Conservation (phyloP, 2,113 vertebrate genomes). For the Caranx melampygus region DNA sequence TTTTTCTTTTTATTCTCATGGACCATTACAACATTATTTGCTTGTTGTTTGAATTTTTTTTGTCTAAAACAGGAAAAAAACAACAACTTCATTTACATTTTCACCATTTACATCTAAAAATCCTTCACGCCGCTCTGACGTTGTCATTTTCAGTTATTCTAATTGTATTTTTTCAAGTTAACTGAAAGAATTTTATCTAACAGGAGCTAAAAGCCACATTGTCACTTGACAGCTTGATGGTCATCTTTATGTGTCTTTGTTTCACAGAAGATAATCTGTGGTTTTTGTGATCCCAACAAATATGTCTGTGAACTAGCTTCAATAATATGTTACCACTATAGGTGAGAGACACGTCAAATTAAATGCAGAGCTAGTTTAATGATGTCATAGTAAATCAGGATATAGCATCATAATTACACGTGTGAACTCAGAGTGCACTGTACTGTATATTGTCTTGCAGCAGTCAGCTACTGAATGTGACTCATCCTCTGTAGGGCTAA, state of each 20-base stretch:
- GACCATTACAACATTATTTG: neutral
- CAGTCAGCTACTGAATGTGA: slow-evolving; percentile 4
- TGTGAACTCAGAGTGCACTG: neutral
- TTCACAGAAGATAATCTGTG: neutral
- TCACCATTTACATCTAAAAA: neutral
- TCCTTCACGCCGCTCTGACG: neutral
- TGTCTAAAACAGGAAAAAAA: neutral
- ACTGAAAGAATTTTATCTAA: neutral
- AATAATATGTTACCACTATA: neutral
- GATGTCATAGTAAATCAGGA: neutral
- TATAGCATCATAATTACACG: neutral
- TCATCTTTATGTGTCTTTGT: neutral
- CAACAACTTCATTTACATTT: neutral
- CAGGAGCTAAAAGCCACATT: neutral
- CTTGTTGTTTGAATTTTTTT: neutral
- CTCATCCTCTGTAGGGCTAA: neutral
- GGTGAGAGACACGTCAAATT: neutral
- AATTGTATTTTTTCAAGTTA: neutral
- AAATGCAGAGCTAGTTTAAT: neutral
- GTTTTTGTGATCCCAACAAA: neutral
- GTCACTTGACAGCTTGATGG: neutral
- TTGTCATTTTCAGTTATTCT: neutral
- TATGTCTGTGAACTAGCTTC: neutral
- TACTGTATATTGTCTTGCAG: neutral
- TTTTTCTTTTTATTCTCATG: neutral